phyloP scores from a whole-genome alignment of 1,140 invertebrate genomes.

The Conopomorpha cramerella region DNA sequence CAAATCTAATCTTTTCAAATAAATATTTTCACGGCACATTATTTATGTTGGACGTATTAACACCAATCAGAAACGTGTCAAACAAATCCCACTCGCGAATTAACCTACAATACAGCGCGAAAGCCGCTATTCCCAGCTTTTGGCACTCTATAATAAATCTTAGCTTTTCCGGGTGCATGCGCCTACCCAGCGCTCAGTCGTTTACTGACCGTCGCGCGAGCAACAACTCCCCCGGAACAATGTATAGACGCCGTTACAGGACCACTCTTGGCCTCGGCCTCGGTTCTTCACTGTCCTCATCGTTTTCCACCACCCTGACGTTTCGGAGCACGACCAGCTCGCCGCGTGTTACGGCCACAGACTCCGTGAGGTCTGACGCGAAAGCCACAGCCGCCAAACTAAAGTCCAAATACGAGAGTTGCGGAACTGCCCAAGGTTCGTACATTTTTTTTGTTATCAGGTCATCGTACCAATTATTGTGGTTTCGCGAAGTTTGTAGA shows the following conservation, averaged over 20 bases:
- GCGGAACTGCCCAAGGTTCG: slow-evolving; percentile 48
- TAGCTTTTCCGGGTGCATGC: slow-evolving; percentile 32
- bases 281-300: slow-evolving; percentile 37
- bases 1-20: too few relatives aligned
- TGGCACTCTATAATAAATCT: slow-evolving; percentile 33
- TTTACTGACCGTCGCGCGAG: slow-evolving; percentile 8
- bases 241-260: slow-evolving; percentile 49
- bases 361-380: slow-evolving; percentile 42
- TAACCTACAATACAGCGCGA: too few relatives aligned
- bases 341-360: slow-evolving; percentile 10
- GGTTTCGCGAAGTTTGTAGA: too few relatives aligned
- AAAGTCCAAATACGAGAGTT: slow-evolving; percentile 48
- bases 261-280: slow-evolving; percentile 43
- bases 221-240: slow-evolving; percentile 16
- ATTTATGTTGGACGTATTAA: too few relatives aligned
- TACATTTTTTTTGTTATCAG: too few relatives aligned
- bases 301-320: slow-evolving; percentile 40
- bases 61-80: too few relatives aligned
- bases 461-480: too few relatives aligned
- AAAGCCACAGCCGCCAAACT: slow-evolving; percentile 46
- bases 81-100: too few relatives aligned
- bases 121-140: slow-evolving; percentile 7
- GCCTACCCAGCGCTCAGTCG: slow-evolving; percentile 23
- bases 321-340: slow-evolving; percentile 22
- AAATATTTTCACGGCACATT: background rate